Conservation (phyloP, 2,888 invertebrate genomes). For the Palloptera scutellata region DNA sequence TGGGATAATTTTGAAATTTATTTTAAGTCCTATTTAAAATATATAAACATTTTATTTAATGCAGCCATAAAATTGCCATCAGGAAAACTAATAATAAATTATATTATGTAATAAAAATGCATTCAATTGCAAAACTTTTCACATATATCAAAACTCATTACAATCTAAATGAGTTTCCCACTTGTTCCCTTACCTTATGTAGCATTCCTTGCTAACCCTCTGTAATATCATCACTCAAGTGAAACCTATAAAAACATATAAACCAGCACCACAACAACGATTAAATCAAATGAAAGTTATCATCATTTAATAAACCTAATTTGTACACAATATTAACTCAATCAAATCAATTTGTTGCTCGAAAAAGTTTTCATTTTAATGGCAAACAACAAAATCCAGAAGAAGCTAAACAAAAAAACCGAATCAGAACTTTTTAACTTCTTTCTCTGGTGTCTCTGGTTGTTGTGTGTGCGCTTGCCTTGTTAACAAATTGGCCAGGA, state of each 20-base stretch:
- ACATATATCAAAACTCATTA: too few species aligned
- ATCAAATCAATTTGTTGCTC: constrained; percentile 37
- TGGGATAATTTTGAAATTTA: too few species aligned
- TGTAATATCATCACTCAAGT: too few species aligned
- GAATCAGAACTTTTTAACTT: not conserved
- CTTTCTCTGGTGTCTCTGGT: not conserved
- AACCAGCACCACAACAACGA: not conserved
- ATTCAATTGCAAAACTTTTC: too few species aligned
- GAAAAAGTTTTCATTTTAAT: constrained; percentile 34
- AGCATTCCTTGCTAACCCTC: too few species aligned
- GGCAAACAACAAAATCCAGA: constrained; percentile 8
- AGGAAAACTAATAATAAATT: too few species aligned
- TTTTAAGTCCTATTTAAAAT: too few species aligned
- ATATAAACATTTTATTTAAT: too few species aligned
- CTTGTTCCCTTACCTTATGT: too few species aligned
- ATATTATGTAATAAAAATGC: too few species aligned
- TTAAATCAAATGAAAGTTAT: constrained; percentile 22
- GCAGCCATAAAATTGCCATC: too few species aligned
- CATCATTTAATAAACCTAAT: constrained; percentile 38
- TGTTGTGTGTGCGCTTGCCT: not conserved
- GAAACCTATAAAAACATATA: constrained; percentile 20
- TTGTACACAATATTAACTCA: constrained; percentile 43
- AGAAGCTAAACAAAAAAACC: not conserved
- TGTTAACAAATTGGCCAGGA: constrained; percentile 27
- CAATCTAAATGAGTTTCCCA: too few species aligned